Percentiles rank a stretch among this genome's conserved stretches.
phyloP scores from a whole-genome alignment of 2,113 vertebrate species.

The Calcarius ornatus region DNA sequence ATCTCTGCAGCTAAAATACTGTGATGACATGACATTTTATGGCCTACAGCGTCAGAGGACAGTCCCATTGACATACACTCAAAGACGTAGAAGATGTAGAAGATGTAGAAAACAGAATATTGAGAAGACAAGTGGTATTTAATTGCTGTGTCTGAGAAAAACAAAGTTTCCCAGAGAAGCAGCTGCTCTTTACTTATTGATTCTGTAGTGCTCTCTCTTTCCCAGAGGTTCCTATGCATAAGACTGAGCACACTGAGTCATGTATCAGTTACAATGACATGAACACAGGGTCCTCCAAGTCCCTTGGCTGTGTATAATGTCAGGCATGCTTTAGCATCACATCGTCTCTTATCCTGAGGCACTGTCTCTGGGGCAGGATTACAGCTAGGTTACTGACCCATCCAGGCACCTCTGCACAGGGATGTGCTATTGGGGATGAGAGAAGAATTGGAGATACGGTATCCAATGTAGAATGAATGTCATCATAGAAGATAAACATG shows the following conservation, averaged over 20 bases:
- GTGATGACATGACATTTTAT: background rate
- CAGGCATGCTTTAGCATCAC: background rate
- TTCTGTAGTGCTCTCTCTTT: background rate
- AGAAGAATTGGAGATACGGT: background rate
- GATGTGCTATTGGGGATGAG: background rate
- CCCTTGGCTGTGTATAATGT: background rate
- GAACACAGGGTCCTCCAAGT: background rate
- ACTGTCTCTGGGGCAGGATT: background rate
- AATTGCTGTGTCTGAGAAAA: background rate
- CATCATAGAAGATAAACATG: background rate
- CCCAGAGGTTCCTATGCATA: background rate
- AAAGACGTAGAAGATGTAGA: too few species aligned
- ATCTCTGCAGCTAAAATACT: background rate
- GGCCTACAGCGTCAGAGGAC: background rate
- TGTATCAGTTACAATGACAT: background rate
- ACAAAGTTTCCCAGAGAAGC: background rate
- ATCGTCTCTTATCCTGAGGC: background rate
- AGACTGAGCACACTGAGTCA: accelerated
- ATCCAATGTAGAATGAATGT: accelerated
- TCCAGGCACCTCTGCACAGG: background rate
- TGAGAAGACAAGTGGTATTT: background rate
- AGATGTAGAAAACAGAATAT: background rate
- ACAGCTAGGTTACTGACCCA: background rate
- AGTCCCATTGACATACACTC: background rate
- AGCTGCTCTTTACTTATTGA: background rate